Evolutionary conservation across 2,797 vertebrate genomes (phyloP), one percentile per base, ranked within the genome.

Genomic region (Chiroxiphia lanceolata): DNA sequence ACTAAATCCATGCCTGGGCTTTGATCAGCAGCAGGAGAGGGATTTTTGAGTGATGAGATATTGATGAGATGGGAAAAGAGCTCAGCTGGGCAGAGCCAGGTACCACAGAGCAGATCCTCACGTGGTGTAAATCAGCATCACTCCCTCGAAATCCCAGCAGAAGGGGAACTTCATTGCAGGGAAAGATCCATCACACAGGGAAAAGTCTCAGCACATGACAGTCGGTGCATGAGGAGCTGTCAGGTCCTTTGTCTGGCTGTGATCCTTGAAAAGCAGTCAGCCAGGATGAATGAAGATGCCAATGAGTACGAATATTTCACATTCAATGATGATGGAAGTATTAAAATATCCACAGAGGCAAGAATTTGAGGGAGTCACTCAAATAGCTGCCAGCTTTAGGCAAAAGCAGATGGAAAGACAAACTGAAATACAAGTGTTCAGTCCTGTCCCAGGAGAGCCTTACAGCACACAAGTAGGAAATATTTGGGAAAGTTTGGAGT

Each of bases 41-140:
- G 56, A 29, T 33, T 83, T 72, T 59, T 44, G 47, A 36, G 40
- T n/a, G 25, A 63, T 9, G 57, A 44, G 64, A 44, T 42, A 14
- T 8, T 33, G 68, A 31, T 27, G 75, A 68, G 38, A 48, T 50
- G 51, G 27, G 77, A 64, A 54, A 82, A 51, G 5, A 44, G 65
- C 76, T 70, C n/a, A 15, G 26, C 75, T 85, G 27, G 23, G 54
- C 14, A 9, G 8, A 51, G 21, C 4, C 77, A 76, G 53, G 38
- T 7, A 23, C 9, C 47, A 23, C 25, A 8, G 45, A 56, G 34
- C 83, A 61, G 36, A 50, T 31, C 51, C 54, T 60, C 33, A 1
- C 0, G 0, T 31, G 53, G 57, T 29, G 8, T 7, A 40, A 63
- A 7, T 10, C 48, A 47, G 40, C 48, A 63, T 4, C 42, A 1